phyloP scores from a whole-genome alignment of 2,888 invertebrate species.

The Dioctria rufipes region DNA sequence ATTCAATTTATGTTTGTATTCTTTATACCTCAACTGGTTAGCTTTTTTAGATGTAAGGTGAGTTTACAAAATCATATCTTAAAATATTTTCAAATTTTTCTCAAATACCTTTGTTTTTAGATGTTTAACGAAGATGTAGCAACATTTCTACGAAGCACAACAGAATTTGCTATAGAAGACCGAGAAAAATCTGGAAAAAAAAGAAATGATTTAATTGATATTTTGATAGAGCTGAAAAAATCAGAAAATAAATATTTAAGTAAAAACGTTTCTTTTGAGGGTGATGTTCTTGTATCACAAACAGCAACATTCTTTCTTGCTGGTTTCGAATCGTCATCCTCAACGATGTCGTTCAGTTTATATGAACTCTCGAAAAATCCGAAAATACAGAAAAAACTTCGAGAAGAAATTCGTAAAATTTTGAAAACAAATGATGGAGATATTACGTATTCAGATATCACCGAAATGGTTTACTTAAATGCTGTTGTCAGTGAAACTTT shows the following conservation, averaged over 20 bases:
- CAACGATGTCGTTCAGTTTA: slow-evolving; percentile 29
- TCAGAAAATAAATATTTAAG: slow-evolving; percentile 59
- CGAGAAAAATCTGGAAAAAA: slow-evolving; percentile 68
- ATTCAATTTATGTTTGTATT: slow-evolving; percentile 69
- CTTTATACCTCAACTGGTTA: slow-evolving; percentile 70
- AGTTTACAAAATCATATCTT: slow-evolving; percentile 61
- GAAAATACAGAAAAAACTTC: slow-evolving; percentile 26
- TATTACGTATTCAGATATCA: slow-evolving; percentile 29
- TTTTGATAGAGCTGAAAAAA: slow-evolving; percentile 71
- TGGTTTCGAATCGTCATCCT: slow-evolving; percentile 66
- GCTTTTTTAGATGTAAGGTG: slow-evolving; percentile 66
- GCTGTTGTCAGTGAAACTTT: slow-evolving; percentile 66
- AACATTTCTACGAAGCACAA: slow-evolving; percentile 68
- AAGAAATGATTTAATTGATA: slow-evolving; percentile 72
- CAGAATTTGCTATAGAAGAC: slow-evolving; percentile 70
- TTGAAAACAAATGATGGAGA: slow-evolving; percentile 16
- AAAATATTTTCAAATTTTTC: neutral
- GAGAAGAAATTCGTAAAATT: slow-evolving; percentile 33
- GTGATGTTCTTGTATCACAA: slow-evolving; percentile 68
- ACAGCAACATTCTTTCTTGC: slow-evolving; percentile 69
- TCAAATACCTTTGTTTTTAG: slow-evolving; percentile 39
- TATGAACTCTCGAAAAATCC: slow-evolving; percentile 33
- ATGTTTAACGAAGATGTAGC: slow-evolving; percentile 68
- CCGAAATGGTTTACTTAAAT: slow-evolving; percentile 41
- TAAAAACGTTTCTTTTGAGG: slow-evolving; percentile 61